Evolutionary conservation across 2,113 vertebrate species (phyloP), one percentile per base, ranked within the genome.

Genomic region (Stictonetta naevosa): DNA sequence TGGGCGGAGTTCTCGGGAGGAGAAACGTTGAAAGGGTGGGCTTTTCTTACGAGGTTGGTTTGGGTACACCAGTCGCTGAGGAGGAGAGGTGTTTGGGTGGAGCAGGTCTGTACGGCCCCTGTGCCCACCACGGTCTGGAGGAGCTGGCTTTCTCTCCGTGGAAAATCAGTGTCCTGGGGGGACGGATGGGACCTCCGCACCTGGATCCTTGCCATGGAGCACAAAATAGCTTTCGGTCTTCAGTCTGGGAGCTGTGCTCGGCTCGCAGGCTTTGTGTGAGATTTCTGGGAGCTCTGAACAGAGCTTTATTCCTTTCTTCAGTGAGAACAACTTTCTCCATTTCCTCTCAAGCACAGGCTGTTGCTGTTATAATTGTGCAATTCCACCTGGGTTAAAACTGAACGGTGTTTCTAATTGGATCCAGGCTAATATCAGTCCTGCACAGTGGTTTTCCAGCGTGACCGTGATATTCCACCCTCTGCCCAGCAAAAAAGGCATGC

Each of bases 391-490:
- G 81, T 83, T 93, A 95, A 79, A 91, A 80, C 63, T 91, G 93
- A 96, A 89, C 42, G 93, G 90, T 92, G 83, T 95, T 96, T 96
- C 95, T 95, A 95, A 92, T 92, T 94, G 92, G 83, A 94, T 88
- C 86, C 96, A 96, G 92, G 86, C 83, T 96, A 92, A 46, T 94
- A 91, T 91, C 88, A 95, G 83, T 76, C 77, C 93, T 93, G 83
- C 58, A 81, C 73, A 8, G 92, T 69, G 95, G 91, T 96, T 97
- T 97, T 94, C 88, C 91, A 96, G 92, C 1, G 0, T 96, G 93
- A 79, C 81, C 81, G 77, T 42, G 95, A 93, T 82, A 94, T 94
- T 96, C 89, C 77, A 92, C 48, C 44, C 33, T 93, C 74, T 96
- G 86, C 92, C 90, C 96, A 96, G 90, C 52, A 95, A 90, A 95